Evolutionary conservation across 2,113 vertebrate species (phyloP), one percentile per base, ranked within the genome.

Genomic region (Diphyllodes magnificus): DNA sequence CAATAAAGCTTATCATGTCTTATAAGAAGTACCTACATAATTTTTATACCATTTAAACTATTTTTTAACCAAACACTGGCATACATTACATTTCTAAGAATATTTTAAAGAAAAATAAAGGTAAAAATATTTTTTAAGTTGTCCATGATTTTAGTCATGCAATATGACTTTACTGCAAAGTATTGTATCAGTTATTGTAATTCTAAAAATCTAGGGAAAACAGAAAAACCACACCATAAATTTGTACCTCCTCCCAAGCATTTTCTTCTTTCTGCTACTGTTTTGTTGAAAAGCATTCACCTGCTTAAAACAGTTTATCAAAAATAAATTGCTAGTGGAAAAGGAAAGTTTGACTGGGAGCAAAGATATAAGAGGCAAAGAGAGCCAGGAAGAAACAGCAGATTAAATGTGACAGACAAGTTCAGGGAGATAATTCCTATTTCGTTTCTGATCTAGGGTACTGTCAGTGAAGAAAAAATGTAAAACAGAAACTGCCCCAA

Each of bases 371-470:
- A 77, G 6, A 49, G 11, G 81, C 56, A 90, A 93, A 95, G 40
- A 92, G 31, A 86, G 14, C 33, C 19, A 57, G 54, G 31, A 89
- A 87, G 22, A 95, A 93, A 44, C 5, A 54, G 42, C 13, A 42
- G 75, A 91, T 82, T 71, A 61, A 70, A 92, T 42, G 37, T 82
- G 82, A 83, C 81, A 82, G 88, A 56, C 70, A 87, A 90, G 83
- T 44, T 89, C 69, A 83, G 44, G n/a, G 79, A 94, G 94, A 69
- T 82, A 85, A 96, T 75, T 39, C 51, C 54, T 54, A 69, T 86
- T 96, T 94, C 72, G 73, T 87, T 95, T 93, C 80, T 95, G 33
- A 92, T 88, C 81, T 45, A 95, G 63, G 45, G n/a, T 91, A 42
- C 45, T 82, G 44, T 59, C 79, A 75, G 64, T 69, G 70, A 88